Evolutionary conservation across 2,797 vertebrate species (phyloP), one percentile per base, ranked within the genome.

Genomic region (Mareca penelope): DNA sequence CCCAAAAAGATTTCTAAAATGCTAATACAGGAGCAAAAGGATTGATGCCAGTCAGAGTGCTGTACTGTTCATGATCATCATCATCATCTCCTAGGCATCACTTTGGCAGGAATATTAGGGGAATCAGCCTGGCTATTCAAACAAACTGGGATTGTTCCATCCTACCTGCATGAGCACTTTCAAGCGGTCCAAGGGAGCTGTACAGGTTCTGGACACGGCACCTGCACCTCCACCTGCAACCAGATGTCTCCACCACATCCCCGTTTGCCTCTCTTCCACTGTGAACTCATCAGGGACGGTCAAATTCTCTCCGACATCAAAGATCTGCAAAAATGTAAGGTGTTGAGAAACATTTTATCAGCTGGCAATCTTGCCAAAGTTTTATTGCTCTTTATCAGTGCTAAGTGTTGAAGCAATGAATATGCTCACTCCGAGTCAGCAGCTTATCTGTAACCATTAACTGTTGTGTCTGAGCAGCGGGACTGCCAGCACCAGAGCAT

Each of bases 101-200:
- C 76, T 50, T n/a, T 37, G 40, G 31, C 28, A 31, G 56, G 76
- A 50, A n/a, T 21, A 42, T 17, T 14, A 65, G 29, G n/a, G 48
- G 15, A 46, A 61, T 48, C 40, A 64, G 46, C 26, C 63, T 23
- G 39, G 6, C 7, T 31, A 35, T 80, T 85, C 37, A 63, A 33
- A 56, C 35, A 53, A 33, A 72, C 22, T 19, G 61, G 12, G 42
- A 53, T 37, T 73, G 21, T 39, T 48, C 70, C 65, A 46, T 26
- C 96, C 72, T 97, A 99, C 99, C 99, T 99, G 99, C 99, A 99
- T 99, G 75, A 99, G 98, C 48, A 99, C 99, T 97, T 99, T 99
- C 44, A 99, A 97, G 39, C 99, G 97, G 96, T 99, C 99, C 95
- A 99, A 97, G 1, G 99, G 99, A 4, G 99, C 99, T 0, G 99